These are phyloP conservation scores for Drosophila kepulauana DNA, from an alignment of 1,140 invertebrate species.

Conservation along the genomic window DNA sequence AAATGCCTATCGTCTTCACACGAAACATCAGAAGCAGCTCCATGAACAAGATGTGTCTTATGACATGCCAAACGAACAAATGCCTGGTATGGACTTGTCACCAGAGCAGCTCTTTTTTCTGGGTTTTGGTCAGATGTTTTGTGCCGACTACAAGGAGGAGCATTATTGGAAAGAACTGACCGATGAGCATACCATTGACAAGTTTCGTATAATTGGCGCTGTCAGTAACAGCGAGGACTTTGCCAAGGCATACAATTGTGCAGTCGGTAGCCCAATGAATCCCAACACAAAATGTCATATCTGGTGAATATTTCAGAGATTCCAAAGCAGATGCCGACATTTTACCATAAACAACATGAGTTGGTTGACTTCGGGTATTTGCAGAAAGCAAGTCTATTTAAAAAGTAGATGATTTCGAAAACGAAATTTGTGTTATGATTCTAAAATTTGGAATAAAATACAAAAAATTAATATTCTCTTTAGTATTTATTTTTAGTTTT, in stretches of 20 bases:
- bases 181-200: conserved; percentile 71
- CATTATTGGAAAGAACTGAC: conserved; percentile 75
- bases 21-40: conserved; percentile 81
- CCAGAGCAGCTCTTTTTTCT: conserved; percentile 90
- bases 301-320: neutral
- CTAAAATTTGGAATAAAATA: no score
- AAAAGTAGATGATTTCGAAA: no score
- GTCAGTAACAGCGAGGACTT: conserved; percentile 89
- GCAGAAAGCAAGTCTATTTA: no score
- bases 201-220: conserved; percentile 88
- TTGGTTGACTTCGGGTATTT: no score
- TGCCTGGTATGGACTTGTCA: conserved; percentile 93
- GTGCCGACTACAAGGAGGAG: conserved; percentile 65
- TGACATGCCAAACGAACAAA: conserved; percentile 86
- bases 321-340: no score
- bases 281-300: conserved; percentile 71
- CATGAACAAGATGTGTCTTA: conserved; percentile 49
- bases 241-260: conserved; percentile 87
- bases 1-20: conserved; percentile 89
- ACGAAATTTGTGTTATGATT: no score
- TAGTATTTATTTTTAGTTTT: no score
- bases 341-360: no score
- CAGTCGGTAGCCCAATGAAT: conserved; percentile 87
- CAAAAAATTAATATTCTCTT: no score
- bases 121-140: conserved; percentile 10